phyloP scores from a whole-genome alignment of 2,888 invertebrate genomes.

The Spatulosminthurus flaviceps region DNA sequence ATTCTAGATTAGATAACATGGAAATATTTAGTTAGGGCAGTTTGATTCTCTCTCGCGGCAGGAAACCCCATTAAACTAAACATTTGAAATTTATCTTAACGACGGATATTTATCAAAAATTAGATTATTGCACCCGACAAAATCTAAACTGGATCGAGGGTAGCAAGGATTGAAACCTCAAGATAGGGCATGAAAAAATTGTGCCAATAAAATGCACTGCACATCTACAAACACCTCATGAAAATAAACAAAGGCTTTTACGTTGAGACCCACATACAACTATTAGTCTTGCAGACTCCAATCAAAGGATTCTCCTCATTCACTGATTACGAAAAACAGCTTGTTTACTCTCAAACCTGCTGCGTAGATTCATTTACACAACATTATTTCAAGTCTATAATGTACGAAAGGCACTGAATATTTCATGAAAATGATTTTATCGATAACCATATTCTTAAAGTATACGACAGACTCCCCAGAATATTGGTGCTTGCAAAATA shows the following conservation, averaged over 20 bases:
- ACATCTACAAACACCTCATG: no score
- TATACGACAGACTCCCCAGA: background rate
- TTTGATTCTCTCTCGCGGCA: background rate
- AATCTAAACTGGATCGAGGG: no score
- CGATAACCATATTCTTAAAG: background rate
- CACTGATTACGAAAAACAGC: background rate
- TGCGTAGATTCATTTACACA: background rate
- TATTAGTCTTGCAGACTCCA: no score
- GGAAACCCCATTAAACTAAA: background rate
- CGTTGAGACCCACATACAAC: no score
- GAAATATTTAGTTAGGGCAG: background rate
- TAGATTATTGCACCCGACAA: no score
- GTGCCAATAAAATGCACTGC: no score
- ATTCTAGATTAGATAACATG: background rate
- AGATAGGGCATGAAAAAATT: no score
- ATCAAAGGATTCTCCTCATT: background rate
- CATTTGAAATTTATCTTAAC: background rate
- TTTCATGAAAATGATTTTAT: background rate
- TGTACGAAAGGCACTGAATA: background rate
- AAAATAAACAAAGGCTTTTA: no score
- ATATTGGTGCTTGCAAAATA: no score
- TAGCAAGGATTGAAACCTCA: no score
- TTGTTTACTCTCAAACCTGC: slow-evolving; percentile 6
- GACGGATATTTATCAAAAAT: background rate
- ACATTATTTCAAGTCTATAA: background rate